These are phyloP conservation scores for Aratinga solstitialis DNA, from an alignment of 2,797 vertebrate species.

Conservation along the genomic window DNA sequence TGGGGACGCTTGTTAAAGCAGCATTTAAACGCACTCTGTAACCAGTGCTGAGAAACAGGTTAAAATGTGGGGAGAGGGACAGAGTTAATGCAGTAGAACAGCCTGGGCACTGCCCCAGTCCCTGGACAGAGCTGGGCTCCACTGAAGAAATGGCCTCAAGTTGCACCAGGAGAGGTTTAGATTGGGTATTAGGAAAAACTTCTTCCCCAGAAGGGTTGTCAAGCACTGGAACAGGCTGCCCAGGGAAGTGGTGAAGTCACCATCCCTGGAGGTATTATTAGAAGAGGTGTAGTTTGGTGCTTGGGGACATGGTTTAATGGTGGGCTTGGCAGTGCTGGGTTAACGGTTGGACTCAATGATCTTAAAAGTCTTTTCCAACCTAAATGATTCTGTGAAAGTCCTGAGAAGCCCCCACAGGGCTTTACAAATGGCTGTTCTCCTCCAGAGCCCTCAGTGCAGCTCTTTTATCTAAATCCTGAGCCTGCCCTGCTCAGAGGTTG, in stretches of 20 bases:
- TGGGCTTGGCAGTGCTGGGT: neutral
- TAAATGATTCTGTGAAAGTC: neutral
- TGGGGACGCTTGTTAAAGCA: neutral
- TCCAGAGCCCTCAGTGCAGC: neutral
- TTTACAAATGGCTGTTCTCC: neutral
- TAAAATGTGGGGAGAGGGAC: neutral
- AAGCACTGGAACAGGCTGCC: neutral
- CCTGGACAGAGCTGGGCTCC: neutral
- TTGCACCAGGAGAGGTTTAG: neutral
- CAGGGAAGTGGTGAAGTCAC: neutral
- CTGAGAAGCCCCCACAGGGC: neutral
- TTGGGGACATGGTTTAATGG: neutral
- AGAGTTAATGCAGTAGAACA: neutral
- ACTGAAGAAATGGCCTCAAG: neutral
- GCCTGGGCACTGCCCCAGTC: neutral
- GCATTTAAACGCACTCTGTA: rapidly evolving
- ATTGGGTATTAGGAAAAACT: neutral
- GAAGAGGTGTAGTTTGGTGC: neutral
- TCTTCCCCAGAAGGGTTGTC: neutral
- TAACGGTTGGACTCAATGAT: rapidly evolving
- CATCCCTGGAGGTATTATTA: neutral
- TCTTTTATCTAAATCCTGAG: neutral
- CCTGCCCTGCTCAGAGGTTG: neutral
- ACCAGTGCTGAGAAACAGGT: neutral
- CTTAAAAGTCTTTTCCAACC: neutral